A percentile compares a stretch with the other conserved stretches of the same genome.
These are phyloP conservation scores for Marisa cornuarietis DNA, from an alignment of 1,140 invertebrate genomes.

Conservation along the genomic window DNA sequence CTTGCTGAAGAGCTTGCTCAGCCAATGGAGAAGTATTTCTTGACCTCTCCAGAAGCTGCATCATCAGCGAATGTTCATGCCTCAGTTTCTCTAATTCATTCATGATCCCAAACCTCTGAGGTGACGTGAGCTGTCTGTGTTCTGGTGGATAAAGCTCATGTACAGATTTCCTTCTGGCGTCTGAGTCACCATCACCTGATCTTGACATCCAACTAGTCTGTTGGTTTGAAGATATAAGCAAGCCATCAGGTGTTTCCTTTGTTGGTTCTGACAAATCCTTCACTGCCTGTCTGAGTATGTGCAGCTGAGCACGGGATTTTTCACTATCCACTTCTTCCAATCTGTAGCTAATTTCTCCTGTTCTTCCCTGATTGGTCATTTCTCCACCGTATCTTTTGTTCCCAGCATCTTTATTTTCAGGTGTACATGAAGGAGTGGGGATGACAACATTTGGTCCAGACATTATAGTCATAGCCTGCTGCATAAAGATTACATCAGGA, in stretches of 20 bases:
- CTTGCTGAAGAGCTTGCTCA: not conserved
- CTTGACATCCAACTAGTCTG: slow-evolving; percentile 1
- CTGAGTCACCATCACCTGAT: not conserved
- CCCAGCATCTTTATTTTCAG: not conserved
- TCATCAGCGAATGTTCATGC: slow-evolving; percentile 52
- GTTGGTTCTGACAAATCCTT: not conserved
- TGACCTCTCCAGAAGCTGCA: slow-evolving; percentile 41
- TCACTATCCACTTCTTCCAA: slow-evolving; percentile 19
- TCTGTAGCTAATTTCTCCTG: slow-evolving; percentile 24
- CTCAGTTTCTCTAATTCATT: slow-evolving; percentile 48
- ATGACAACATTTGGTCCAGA: not conserved
- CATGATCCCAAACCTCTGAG: not conserved
- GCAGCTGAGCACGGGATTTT: not conserved
- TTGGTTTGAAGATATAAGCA: slow-evolving; percentile 1
- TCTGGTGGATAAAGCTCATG: not conserved
- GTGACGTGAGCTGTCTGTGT: not conserved
- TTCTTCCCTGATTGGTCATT: slow-evolving; percentile 19
- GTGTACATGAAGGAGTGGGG: not conserved
- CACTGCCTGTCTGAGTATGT: not conserved
- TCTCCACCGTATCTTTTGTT: not conserved
- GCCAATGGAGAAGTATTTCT: slow-evolving; percentile 10
- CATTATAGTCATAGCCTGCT: not conserved
- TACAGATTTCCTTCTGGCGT: too few relatives aligned
- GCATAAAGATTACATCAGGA: slow-evolving; percentile 24
- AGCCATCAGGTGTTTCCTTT: not conserved